These are phyloP conservation scores for Ernsta delagoae DNA, from an alignment of 2,888 invertebrate genomes.

Conservation along the genomic window DNA sequence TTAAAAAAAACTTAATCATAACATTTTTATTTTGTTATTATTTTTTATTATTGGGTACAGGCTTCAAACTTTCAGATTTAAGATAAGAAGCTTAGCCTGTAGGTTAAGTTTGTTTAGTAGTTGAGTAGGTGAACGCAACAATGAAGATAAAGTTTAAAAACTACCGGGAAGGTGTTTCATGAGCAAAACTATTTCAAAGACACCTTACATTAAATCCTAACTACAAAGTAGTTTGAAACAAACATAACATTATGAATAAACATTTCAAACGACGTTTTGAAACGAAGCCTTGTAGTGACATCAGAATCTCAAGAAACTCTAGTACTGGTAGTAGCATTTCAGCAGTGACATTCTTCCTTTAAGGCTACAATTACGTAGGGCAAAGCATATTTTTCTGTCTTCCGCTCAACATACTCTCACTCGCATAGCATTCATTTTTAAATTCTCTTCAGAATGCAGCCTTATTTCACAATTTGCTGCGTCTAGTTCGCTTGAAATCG, in stretches of 20 bases:
- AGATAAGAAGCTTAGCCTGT: too few relatives aligned
- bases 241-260: not conserved
- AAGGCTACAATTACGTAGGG: not conserved
- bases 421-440: constrained; percentile 31
- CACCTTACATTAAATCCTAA: not conserved
- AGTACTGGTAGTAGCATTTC: not conserved
- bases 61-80: too few relatives aligned
- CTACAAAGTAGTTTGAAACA: not conserved
- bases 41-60: too few relatives aligned
- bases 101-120: too few relatives aligned
- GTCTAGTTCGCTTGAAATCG: constrained; percentile 40
- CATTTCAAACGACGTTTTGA: not conserved
- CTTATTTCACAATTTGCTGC: constrained; percentile 43
- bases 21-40: too few relatives aligned
- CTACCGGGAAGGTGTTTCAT: too few relatives aligned
- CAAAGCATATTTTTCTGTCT: constrained; percentile 27
- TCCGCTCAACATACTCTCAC: not conserved
- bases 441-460: constrained; percentile 33
- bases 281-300: not conserved
- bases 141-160: too few relatives aligned
- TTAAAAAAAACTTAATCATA: too few relatives aligned
- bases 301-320: not conserved
- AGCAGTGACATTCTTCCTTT: constrained; percentile 4
- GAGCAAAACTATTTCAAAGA: too few relatives aligned
- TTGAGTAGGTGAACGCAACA: too few relatives aligned